Base-by-base conservation (phyloP, 2,888 invertebrate genomes). In the Hemithea aestivaria region DNA sequence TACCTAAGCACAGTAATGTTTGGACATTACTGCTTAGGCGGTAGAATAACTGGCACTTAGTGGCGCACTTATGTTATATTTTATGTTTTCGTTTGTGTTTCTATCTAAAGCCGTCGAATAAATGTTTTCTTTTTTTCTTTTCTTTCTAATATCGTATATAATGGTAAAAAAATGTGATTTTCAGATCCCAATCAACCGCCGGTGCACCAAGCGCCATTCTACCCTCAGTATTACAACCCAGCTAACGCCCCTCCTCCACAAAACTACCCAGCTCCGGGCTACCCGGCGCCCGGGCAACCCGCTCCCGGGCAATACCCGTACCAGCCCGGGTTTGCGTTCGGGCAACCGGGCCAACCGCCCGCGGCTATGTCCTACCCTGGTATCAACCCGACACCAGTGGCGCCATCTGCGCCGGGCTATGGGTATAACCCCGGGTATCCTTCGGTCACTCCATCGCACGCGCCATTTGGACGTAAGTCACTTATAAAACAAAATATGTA, bases 111-210 rank as follows among this genome's bases (percentile, higher is more conserved):
- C n/a, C n/a, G n/a, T n/a, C n/a, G n/a, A n/a, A n/a, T n/a, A n/a
- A n/a, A n/a, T n/a, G n/a, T n/a, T n/a, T 27, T 11, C 6, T 9
- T 20, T n/a, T 21, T 32, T 28, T 12, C 20, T 16, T 16, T 23
- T 6, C 26, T 20, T 27, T 34, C 6, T 35, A 5, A 4, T 2
- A 16, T 2, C 16, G 16, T 16, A 16, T 16, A 16, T 16, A 16
- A 4, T 16, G 5, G 5, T 5, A 16, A 16, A 4, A 16, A 16
- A 16, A 16, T 16, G 2, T 5, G 5, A 8, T 33, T 74, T 75
- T 46, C 66, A 83, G 81, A 72, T 66, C 78, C 79, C 1, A 77
- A 81, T 22, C 76, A 77, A 45, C 81, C 77, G 1, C 74, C 76
- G 2, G 26, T 27, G 16, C 70, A 72, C 1, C 76, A 72, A 40